Evolutionary conservation across 2,113 vertebrate species (phyloP).

Genomic region (Speoplatyrhinus poulsoni): DNA sequence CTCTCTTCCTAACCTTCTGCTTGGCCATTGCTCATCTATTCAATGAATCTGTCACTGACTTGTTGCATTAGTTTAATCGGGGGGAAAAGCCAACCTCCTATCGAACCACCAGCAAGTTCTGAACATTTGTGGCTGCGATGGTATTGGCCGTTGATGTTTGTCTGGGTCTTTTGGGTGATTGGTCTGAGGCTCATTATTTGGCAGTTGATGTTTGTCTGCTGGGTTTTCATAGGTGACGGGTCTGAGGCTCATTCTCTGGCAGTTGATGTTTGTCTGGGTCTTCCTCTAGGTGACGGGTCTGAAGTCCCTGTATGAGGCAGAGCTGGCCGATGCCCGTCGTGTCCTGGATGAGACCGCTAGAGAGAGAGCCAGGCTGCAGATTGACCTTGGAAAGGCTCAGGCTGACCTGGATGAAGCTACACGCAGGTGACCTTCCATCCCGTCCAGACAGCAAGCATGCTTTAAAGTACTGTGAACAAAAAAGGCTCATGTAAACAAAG

Average conservation of each 20-base stretch:
- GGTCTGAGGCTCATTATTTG: constrained; percentile 78
- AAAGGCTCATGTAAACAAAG: no score
- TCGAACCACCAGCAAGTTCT: no score
- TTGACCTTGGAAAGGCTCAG: constrained; percentile 87
- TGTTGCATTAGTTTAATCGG: no score
- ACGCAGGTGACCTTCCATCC: constrained; percentile 74
- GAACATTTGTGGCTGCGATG: no score
- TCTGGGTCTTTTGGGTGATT: constrained; percentile 76
- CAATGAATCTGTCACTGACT: no score
- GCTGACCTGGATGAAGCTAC: constrained; percentile 87
- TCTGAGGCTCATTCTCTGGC: constrained; percentile 72
- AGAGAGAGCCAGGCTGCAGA: constrained; percentile 90
- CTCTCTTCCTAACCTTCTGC: no score
- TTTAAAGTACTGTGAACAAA: no score
- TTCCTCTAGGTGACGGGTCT: constrained; percentile 85
- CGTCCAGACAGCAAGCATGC: background rate
- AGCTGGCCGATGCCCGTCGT: constrained; percentile 89
- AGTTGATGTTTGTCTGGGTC: background rate
- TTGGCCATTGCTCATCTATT: no score
- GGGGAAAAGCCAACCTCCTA: no score
- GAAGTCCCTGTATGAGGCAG: constrained; percentile 89
- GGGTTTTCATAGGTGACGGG: constrained; percentile 81
- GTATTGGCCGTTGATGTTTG: background rate
- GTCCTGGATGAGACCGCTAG: constrained; percentile 92
- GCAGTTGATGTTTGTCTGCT: background rate